Evolutionary conservation across 2,113 vertebrate genomes (phyloP).

Genomic region (Okapia johnstoni): DNA sequence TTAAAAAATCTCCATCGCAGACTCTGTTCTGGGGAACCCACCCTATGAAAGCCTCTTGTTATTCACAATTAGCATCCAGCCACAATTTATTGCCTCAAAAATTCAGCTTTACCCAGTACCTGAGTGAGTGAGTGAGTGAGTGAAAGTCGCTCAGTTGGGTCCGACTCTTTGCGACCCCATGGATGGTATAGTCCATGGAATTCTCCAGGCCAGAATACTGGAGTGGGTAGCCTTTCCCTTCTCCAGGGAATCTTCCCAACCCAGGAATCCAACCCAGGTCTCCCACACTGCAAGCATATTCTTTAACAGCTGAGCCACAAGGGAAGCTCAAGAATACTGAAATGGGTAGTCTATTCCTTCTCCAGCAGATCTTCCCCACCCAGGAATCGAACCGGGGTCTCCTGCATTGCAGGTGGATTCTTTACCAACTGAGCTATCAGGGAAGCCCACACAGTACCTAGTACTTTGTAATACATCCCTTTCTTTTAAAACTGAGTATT

Average conservation of each 20-base stretch:
- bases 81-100: not conserved
- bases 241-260: not conserved
- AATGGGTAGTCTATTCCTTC: not conserved
- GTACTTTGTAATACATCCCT: not conserved
- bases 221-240: not conserved
- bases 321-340: not conserved
- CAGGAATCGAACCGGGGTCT: not conserved
- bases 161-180: accelerated
- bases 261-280: not conserved
- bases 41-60: not conserved
- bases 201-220: not conserved
- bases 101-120: not conserved
- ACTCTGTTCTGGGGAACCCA: not conserved
- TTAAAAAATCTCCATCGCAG: accelerated
- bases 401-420: not conserved
- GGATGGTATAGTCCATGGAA: not conserved
- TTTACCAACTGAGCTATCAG: not conserved
- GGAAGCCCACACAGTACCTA: not conserved
- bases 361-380: not conserved
- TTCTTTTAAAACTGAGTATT: not conserved
- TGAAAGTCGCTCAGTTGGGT: not conserved
- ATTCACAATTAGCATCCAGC: not conserved
- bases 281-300: not conserved
- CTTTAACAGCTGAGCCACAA: not conserved
- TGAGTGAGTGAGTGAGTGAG: not conserved